Base-by-base conservation (phyloP, 1,140 invertebrate species). In the Zophobas morio region DNA sequence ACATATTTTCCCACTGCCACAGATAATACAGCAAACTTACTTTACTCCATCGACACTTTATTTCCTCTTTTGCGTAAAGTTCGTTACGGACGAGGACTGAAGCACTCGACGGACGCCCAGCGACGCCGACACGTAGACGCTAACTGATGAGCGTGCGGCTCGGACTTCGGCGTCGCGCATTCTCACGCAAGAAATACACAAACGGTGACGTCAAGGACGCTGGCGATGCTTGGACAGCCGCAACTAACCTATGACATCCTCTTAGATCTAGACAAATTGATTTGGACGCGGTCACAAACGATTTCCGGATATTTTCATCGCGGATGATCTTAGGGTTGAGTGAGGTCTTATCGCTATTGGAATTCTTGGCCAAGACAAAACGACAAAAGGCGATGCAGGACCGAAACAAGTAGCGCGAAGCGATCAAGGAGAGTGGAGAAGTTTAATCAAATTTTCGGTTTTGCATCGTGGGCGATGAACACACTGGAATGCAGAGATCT, bases 181-280 rank as follows among this genome's bases (percentile, higher is more conserved):
- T 63, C 57, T 63, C 57, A 63, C 57, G 57, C 57, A 63, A 63
- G 57, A 63, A 63, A 63, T 39, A 63, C 6, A 63, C 57, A n/a
- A 39, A 39, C 35, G 36, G 35, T 36, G 57, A 63, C 57, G 57
- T 63, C 57, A 63, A 63, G 57, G 57, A 60, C 56, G 20, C 20
- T 20, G 20, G 20, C 20, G 56, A 56, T 37, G 56, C 5, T 36
- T n/a, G 35, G 36, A 37, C 36, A 33, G 57, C 57, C 37, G 36
- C 57, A 63, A 6, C 6, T 51, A 51, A 63, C 57, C 57, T 63
- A 39, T 63, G 57, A 63, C 57, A 63, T 39, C 35, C 6, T 3
- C 3, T 40, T 20, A 34, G 36, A 56, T 6, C 6, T 20, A 56
- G 2, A 39, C 8, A 63, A 63, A 63, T 63, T 63, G 57, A 20